Evolutionary conservation across 2,888 invertebrate species (phyloP).

Genomic region (Brenthis daphne): DNA sequence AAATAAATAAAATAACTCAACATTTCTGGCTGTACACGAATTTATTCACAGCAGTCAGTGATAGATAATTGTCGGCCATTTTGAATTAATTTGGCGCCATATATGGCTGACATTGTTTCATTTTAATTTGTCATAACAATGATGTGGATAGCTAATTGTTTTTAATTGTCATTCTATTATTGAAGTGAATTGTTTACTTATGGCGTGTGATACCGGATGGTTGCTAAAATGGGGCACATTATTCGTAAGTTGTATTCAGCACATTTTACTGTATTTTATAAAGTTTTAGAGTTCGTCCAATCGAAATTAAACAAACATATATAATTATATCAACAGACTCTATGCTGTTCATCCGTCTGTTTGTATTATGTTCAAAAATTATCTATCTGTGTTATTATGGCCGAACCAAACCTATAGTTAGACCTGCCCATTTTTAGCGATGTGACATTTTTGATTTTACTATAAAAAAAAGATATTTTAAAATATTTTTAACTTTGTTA

Average conservation of each 20-base stretch:
- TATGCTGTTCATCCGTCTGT: too few relatives aligned
- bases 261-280: neutral
- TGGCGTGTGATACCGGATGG: conserved; percentile 28
- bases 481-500: too few relatives aligned
- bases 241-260: conserved; percentile 4
- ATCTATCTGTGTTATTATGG: too few relatives aligned
- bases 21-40: conserved; percentile 27
- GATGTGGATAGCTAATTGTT: conserved; percentile 56
- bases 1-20: conserved; percentile 8
- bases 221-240: conserved; percentile 11
- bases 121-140: conserved; percentile 61
- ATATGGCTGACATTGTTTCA: conserved; percentile 51
- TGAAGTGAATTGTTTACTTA: conserved; percentile 40
- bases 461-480: too few relatives aligned
- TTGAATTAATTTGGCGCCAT: conserved; percentile 57
- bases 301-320: too few relatives aligned
- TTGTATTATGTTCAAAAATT: too few relatives aligned
- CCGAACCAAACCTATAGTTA: too few relatives aligned
- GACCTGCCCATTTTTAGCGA: too few relatives aligned
- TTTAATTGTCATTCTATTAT: conserved; percentile 48
- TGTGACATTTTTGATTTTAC: too few relatives aligned
- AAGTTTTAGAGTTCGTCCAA: too few relatives aligned
- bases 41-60: conserved; percentile 47
- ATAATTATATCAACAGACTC: too few relatives aligned
- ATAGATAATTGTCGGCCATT: conserved; percentile 70